Percentiles rank a stretch among this genome's conserved stretches.
Conservation (phyloP, 1,140 invertebrate species). For the Chrysoperla carnea region DNA sequence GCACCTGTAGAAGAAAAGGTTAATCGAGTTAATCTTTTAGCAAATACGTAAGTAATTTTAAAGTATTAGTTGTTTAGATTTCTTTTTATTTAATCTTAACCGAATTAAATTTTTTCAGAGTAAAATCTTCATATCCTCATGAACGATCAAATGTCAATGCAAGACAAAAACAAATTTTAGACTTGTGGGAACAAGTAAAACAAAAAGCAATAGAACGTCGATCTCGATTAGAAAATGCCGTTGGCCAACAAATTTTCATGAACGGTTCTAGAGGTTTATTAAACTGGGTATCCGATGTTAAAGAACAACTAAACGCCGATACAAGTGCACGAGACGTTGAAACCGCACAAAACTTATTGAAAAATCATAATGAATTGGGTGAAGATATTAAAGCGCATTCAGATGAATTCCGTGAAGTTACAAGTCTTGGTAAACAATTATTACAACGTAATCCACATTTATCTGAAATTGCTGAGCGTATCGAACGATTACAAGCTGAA, state of each 20-base stretch:
- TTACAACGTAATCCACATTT: conserved; percentile 48
- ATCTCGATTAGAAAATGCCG: conserved; percentile 72
- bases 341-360: conserved; percentile 76
- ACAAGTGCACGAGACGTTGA: conserved; percentile 72
- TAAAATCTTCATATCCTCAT: conserved; percentile 80
- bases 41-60: conserved; percentile 42
- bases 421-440: conserved; percentile 55
- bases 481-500: conserved; percentile 58
- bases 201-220: conserved; percentile 66
- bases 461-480: conserved; percentile 47
- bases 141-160: conserved; percentile 71
- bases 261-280: conserved; percentile 65
- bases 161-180: conserved; percentile 69
- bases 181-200: conserved; percentile 75
- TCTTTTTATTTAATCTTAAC: conserved; percentile 10
- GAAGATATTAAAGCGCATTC: conserved; percentile 84
- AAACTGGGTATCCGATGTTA: conserved; percentile 60
- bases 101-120: conserved; percentile 26
- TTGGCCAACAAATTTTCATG: conserved; percentile 88
- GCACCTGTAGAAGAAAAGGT: conserved; percentile 83
- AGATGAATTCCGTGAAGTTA: conserved; percentile 70
- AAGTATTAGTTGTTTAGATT: no score
- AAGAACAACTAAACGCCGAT: conserved; percentile 65
- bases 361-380: conserved; percentile 78
- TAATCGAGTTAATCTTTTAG: conserved; percentile 58